Conservation (phyloP, 2,113 vertebrate species). For the Erythrocercus mccallii region DNA sequence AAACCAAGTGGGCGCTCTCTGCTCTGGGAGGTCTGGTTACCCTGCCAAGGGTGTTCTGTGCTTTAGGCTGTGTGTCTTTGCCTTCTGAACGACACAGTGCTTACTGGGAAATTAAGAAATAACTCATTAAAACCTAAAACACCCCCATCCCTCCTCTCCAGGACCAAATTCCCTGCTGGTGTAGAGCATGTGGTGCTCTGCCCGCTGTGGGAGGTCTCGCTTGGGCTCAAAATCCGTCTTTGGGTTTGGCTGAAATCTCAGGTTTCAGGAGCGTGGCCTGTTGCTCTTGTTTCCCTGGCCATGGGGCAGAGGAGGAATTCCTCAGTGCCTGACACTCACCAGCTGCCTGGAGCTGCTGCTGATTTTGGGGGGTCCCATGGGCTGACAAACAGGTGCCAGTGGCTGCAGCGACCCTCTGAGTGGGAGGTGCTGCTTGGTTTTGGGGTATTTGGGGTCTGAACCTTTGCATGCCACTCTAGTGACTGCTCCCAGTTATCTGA, state of each 20-base stretch:
- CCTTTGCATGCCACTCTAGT: no score
- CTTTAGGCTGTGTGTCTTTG: background rate
- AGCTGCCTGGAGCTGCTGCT: background rate
- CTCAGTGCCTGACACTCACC: background rate
- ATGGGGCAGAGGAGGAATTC: background rate
- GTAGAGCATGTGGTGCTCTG: background rate
- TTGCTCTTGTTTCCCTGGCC: background rate
- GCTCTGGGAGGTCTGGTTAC: background rate
- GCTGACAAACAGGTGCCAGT: background rate
- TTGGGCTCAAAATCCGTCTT: background rate
- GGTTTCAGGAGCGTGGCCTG: background rate
- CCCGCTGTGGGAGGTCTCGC: background rate
- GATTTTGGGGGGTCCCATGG: background rate
- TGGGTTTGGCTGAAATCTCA: background rate
- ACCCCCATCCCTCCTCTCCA: background rate
- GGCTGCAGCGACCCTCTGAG: accelerated
- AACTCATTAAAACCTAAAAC: background rate
- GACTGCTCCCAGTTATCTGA: background rate
- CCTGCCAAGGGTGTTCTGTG: background rate
- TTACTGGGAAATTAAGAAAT: background rate
- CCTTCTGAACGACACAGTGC: background rate
- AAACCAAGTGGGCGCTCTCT: background rate
- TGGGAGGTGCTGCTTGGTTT: no score
- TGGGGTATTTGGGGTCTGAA: background rate
- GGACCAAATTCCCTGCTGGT: background rate